Percentiles rank a stretch among this genome's conserved stretches.
Conservation (phyloP, 2,113 vertebrate species). For the Naja naja region DNA sequence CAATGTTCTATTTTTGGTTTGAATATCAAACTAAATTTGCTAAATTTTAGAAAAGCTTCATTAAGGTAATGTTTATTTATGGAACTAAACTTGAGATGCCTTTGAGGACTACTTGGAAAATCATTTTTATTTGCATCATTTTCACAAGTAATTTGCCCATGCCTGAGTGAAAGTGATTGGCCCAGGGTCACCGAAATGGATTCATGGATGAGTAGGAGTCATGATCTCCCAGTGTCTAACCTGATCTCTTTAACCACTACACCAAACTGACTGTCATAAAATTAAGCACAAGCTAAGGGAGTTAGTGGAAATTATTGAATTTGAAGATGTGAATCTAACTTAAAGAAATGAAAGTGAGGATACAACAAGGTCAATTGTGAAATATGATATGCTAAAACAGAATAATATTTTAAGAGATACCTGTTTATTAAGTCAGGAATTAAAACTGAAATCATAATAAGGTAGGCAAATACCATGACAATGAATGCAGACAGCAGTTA, state of each 20-base stretch:
- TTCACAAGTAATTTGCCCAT: not conserved
- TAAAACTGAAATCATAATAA: not conserved
- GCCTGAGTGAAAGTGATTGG: not conserved
- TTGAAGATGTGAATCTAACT: not conserved
- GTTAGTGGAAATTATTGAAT: not conserved
- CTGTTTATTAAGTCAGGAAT: not conserved
- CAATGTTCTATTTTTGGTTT: not conserved
- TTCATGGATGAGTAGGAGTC: not conserved
- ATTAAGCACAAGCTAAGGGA: not conserved
- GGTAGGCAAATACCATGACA: not conserved
- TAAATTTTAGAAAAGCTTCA: not conserved
- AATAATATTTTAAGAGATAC: not conserved
- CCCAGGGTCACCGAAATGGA: not conserved
- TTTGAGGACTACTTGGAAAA: not conserved
- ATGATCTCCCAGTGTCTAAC: not conserved
- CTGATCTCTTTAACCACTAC: not conserved
- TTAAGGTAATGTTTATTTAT: not conserved
- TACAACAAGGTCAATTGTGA: not conserved
- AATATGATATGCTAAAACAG: not conserved
- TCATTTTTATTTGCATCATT: not conserved
- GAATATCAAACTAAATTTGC: not conserved
- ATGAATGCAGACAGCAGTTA: not conserved
- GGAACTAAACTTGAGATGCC: not conserved
- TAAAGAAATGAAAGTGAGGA: not conserved
- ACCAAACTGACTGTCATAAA: not conserved